Evolutionary conservation across 64 coral and sea anemone genomes (phyloP), one percentile per base, ranked within the genome.

Genomic region (Actinia equina): DNA sequence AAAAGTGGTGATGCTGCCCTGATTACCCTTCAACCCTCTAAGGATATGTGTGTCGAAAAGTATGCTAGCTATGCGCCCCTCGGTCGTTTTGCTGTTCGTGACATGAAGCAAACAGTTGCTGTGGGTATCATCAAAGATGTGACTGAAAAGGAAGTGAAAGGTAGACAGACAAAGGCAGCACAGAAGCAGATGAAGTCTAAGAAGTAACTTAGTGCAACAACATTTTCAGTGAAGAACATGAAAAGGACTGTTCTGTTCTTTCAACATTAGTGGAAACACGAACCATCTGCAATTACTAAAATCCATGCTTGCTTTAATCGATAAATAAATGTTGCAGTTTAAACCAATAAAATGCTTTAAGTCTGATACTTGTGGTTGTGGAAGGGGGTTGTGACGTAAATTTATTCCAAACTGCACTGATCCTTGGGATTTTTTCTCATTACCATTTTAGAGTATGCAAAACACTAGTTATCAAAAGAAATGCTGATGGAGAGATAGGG

Each of bases 21-120:
- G 2, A 43, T 88, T 7, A n/a, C 9, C 3, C 57, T 99, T 67
- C n/a, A 42, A 0, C 97, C 97, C 43, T 79, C 74, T 6, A 99
- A 99, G 77, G 93, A 93, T 45, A 95, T 99, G 93, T 89, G 87
- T 87, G 97, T 99, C 6, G 97, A 99, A 53, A 1, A 85, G 6
- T 99, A 95, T 26, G 11, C 71, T 0, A 77, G 82, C 0, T 99
- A 91, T 63, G 41, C 90, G 45, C 97, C 97, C 0, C 88, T 99
- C 43, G 97, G 97, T 69, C 85, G 97, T 52, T 99, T 99, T 93
- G 97, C 97, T 51, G 97, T 99, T 7, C 97, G 97, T 89, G 97
- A 99, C 86, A 99, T 99, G 97, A 99, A 95, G 86, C 97, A 99
- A 63, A 99, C 97, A 3, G 97, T 99, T 71, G 97, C 97, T 61